Evolutionary conservation across 2,888 invertebrate species (phyloP), one percentile per base, ranked within the genome.

Genomic region (Altica lythri): DNA sequence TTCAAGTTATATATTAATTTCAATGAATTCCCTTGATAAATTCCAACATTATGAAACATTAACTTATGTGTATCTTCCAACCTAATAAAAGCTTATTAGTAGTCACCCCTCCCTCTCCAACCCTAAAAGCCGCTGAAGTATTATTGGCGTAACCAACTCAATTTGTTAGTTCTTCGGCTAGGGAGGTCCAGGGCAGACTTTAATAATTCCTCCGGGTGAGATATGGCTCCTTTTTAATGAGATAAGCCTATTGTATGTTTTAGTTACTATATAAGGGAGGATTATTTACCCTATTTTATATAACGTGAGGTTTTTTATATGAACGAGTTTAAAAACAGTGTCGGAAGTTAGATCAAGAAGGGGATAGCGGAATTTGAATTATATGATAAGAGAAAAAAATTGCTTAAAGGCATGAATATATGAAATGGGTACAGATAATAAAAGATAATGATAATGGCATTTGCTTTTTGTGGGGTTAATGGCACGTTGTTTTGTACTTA

Each of bases 91-190:
- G 17, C 45, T 18, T 32, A 45, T 45, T 45, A 45, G 45, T 45
- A 45, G 32, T 45, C 32, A 45, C 45, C 45, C 30, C n/a, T 19
- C 6, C 57, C 55, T 57, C 61, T 58, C 54, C 57, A 55, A 29
- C 44, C 43, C 49, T 22, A 50, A 34, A 53, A 54, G 52, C 60
- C 59, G 46, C 63, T 49, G 52, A 63, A 66, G 60, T 64, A 63
- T 68, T 70, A 70, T 70, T 71, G 68, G 68, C 64, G 63, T 66
- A 71, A 71, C 72, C 70, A 67, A 72, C 68, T 70, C 69, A 71
- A 73, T 73, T 72, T 72, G 72, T 70, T 65, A 64, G 64, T 66
- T 66, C 61, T 64, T 44, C 51, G 54, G 59, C 45, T 46, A 55
- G 61, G 61, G 57, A 46, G 53, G 55, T 47, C 46, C 43, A 32